phyloP scores from a whole-genome alignment of 2,888 invertebrate genomes.

The Polydrusus tereticollis region DNA sequence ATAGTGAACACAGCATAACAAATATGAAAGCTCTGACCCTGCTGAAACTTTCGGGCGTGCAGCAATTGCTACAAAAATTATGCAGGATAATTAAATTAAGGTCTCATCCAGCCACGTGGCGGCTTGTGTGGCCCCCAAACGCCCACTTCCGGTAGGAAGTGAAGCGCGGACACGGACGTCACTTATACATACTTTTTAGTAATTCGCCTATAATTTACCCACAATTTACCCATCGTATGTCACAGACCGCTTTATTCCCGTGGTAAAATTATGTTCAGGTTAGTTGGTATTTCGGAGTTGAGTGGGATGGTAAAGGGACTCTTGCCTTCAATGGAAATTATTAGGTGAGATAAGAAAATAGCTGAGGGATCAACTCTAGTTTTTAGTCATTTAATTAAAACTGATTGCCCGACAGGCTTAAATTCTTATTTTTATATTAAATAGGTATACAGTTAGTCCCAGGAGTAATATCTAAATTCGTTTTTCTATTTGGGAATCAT shows the following conservation, averaged over 20 bases:
- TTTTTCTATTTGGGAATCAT: no score
- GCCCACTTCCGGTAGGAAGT: constrained; percentile 47
- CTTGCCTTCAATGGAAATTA: no score
- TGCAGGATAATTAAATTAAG: constrained; percentile 45
- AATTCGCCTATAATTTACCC: constrained; percentile 34
- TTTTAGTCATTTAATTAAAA: no score
- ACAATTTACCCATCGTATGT: constrained; percentile 40
- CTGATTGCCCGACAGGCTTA: no score
- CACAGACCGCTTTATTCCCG: constrained; percentile 30
- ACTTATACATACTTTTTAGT: constrained; percentile 27
- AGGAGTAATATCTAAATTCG: no score
- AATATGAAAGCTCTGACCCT: no score
- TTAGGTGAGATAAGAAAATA: no score
- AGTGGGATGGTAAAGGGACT: neutral
- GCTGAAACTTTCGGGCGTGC: neutral
- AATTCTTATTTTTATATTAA: no score
- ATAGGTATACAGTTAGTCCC: no score
- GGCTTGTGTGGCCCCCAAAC: constrained; percentile 25
- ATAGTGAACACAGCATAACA: no score
- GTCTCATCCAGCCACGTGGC: constrained; percentile 41
- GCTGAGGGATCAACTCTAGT: no score
- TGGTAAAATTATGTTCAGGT: constrained; percentile 39
- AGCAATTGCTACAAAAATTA: constrained; percentile 11
- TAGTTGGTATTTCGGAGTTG: neutral
- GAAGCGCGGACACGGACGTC: constrained; percentile 22